Base-by-base conservation (phyloP, 2,888 invertebrate genomes). In the Dryobotodes eremita region DNA sequence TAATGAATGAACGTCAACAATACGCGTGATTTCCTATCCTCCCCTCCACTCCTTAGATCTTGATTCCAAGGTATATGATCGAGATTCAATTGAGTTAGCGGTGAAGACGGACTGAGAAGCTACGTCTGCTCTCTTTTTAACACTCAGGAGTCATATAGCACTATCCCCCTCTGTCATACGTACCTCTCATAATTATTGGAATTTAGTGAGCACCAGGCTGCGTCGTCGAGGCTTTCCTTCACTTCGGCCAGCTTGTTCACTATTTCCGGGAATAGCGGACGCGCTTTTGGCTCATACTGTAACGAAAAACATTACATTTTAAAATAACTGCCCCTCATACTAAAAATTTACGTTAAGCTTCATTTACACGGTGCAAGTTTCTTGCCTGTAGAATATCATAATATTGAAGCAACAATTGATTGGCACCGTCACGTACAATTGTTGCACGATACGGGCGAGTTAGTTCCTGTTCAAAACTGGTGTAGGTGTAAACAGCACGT, bases 221-320 rank as follows among this genome's bases (percentile, higher is more conserved):
- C 94, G 90, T 96, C 96, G 89, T 96, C 96, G 71, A 95, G 92
- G 73, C 94, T 92, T 89, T 98, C 98, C 92, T 98, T 96, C 83
- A 98, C 97, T 89, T 97, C 97, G 81, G 96, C 97, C 86, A 98
- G 95, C 92, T 97, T 98, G 89, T 97, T 97, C 89, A 98, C 98
- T 93, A 98, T 98, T 94, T 99, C 99, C 64, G 97, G 97, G 97
- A 99, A 99, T 89, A 98, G 98, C 80, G 99, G 99, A 89, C 99
- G 98, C 93, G 98, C 98, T 93, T 98, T 98, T 48, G 99, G 98
- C 94, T 99, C 99, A 95, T 98, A 98, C 99, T 99, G 97, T 23
- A 62, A 62, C 6, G 2, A 62, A 36, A 13, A 36, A 23, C 1
- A 36, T 36, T 2, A 36, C 36, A 36, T 0, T 62, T 62, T 36